A percentile compares a stretch with the other conserved stretches of the same genome.
Conservation (phyloP, 2,888 invertebrate species). For the Fissipunctia ypsillon region DNA sequence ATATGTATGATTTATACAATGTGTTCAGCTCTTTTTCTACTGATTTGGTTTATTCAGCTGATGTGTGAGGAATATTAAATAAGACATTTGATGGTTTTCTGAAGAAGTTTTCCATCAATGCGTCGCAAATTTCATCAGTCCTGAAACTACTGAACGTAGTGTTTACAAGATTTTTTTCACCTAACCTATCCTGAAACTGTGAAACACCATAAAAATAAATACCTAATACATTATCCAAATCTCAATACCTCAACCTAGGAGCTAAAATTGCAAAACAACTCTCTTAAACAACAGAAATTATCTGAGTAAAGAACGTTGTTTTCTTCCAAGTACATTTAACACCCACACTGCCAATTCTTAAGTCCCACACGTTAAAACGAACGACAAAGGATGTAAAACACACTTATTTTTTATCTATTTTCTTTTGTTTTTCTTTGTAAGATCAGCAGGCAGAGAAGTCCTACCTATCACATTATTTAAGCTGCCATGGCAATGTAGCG, state of each 20-base stretch:
- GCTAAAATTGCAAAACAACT: slow-evolving; percentile 4
- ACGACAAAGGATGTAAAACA: slow-evolving; percentile 25
- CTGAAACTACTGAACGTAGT: neutral
- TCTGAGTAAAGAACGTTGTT: slow-evolving; percentile 33
- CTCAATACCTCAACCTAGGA: neutral
- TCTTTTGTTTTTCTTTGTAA: slow-evolving; percentile 19
- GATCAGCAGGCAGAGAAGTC: neutral
- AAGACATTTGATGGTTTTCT: neutral
- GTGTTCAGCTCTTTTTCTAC: neutral
- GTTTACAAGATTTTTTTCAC: too few species aligned
- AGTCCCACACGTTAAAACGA: slow-evolving; percentile 31
- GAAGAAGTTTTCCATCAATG: neutral
- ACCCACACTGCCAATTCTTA: slow-evolving; percentile 34
- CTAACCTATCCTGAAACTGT: neutral
- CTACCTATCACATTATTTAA: too few species aligned
- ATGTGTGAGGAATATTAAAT: neutral
- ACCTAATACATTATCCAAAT: neutral
- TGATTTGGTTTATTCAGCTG: neutral
- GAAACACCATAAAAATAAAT: neutral
- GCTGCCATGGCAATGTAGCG: too few species aligned
- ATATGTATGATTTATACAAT: neutral
- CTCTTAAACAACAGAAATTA: slow-evolving; percentile 9
- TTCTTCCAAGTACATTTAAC: slow-evolving; percentile 25
- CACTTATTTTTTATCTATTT: slow-evolving; percentile 20
- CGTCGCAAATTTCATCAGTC: neutral